A percentile compares a stretch with the other conserved stretches of the same genome.
phyloP scores from a whole-genome alignment of 1,140 invertebrate genomes.

The Arion vulgaris region DNA sequence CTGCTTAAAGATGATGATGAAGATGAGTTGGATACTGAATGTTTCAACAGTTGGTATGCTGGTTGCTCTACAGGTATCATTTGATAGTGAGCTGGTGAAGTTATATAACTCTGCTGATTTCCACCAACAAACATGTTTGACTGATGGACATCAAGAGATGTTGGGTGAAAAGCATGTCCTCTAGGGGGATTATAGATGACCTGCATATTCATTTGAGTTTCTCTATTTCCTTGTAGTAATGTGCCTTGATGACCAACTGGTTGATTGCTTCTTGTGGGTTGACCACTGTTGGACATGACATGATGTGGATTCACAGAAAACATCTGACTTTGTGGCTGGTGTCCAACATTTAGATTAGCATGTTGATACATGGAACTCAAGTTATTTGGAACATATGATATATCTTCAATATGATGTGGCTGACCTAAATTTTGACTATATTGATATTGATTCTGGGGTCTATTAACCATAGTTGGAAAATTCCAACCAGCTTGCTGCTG shows the following conservation, averaged over 20 bases:
- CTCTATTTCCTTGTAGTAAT: not conserved
- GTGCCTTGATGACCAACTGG: not conserved
- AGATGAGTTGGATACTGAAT: not conserved
- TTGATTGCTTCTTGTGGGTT: not conserved
- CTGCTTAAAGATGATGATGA: not conserved
- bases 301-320: not conserved
- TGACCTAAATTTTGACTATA: not conserved
- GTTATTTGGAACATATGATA: not conserved
- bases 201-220: not conserved
- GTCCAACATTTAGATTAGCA: not conserved
- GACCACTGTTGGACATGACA: not conserved
- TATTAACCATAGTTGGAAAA: not conserved
- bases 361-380: not conserved
- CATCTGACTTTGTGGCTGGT: not conserved
- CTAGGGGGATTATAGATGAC: not conserved
- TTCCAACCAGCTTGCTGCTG: not conserved
- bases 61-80: too few relatives aligned
- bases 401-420: not conserved
- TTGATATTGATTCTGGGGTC: not conserved
- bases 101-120: not conserved
- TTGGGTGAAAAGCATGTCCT: not conserved
- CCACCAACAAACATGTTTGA: not conserved
- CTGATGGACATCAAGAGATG: not conserved
- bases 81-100: not conserved
- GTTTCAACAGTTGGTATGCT: not conserved